Percentiles rank a stretch among this genome's conserved stretches.
These are phyloP conservation scores for Casuarius casuarius DNA, from an alignment of 2,113 vertebrate genomes.

Conservation along the genomic window DNA sequence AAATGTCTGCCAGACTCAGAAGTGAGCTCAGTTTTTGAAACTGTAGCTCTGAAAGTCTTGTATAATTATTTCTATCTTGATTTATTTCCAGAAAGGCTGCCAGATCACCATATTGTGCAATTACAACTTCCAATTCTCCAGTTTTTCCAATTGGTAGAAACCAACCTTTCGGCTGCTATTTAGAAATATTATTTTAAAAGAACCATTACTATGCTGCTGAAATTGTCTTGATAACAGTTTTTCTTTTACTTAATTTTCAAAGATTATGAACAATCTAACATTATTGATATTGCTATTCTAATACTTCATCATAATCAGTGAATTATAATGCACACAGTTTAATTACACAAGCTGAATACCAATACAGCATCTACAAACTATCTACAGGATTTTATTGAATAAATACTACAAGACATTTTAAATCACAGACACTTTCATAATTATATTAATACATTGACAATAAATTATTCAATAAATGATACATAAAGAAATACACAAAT, in stretches of 20 bases:
- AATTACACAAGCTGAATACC: neutral
- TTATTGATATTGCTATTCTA: neutral
- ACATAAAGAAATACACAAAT: neutral
- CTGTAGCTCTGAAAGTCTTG: neutral
- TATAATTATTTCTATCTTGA: neutral
- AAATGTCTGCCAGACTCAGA: neutral
- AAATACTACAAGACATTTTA: neutral
- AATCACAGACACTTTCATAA: neutral
- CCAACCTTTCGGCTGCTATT: neutral
- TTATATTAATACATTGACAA: neutral
- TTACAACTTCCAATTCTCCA: neutral
- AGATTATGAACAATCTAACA: neutral
- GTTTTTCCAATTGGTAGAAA: neutral
- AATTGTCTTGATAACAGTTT: neutral
- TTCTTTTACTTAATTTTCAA: neutral
- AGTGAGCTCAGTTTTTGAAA: conserved; percentile 11
- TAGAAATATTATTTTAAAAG: neutral
- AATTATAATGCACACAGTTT: neutral
- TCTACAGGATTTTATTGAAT: neutral
- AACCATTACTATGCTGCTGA: neutral
- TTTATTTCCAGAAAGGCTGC: neutral
- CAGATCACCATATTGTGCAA: neutral
- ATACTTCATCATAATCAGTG: neutral
- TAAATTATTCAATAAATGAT: neutral
- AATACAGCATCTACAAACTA: neutral